phyloP scores from a whole-genome alignment of 2,797 vertebrate species.

The Lepus oiostolus region DNA sequence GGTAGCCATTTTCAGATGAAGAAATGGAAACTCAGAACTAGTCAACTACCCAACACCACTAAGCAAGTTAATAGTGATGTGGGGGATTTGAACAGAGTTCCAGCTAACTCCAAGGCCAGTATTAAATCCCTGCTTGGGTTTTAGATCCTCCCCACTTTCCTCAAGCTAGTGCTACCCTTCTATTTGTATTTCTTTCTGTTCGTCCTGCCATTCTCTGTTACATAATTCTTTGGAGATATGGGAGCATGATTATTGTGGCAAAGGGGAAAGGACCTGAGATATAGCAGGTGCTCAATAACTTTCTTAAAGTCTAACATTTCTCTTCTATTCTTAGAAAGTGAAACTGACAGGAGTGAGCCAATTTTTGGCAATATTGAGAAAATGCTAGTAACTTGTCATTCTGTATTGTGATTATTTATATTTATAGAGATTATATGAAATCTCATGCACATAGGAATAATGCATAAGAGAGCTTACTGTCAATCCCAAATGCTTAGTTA shows the following conservation, averaged over 20 bases:
- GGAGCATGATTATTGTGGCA: slow-evolving; percentile 15
- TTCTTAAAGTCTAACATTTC: slow-evolving; percentile 48
- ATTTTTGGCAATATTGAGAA: slow-evolving; percentile 56
- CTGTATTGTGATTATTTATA: slow-evolving; percentile 37
- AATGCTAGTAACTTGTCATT: slow-evolving; percentile 33
- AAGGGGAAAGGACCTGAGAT: neutral
- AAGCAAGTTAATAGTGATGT: slow-evolving; percentile 51
- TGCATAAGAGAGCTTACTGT: slow-evolving; percentile 33
- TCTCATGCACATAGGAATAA: slow-evolving; percentile 7
- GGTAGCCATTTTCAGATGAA: slow-evolving; percentile 55
- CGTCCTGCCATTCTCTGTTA: neutral
- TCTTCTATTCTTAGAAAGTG: slow-evolving; percentile 62
- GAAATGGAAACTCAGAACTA: slow-evolving; percentile 48
- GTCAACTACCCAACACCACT: neutral
- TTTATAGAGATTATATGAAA: slow-evolving; percentile 44
- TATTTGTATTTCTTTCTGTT: slow-evolving; percentile 41
- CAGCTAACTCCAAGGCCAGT: slow-evolving; percentile 25
- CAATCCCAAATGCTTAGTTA: slow-evolving; percentile 53
- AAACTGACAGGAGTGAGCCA: slow-evolving; percentile 38
- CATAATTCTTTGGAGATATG: slow-evolving; percentile 10
- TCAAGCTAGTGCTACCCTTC: slow-evolving; percentile 11
- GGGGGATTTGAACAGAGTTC: slow-evolving; percentile 26
- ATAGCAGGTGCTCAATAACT: slow-evolving; percentile 41
- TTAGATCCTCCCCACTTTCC: slow-evolving; percentile 34
- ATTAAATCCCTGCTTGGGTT: slow-evolving; percentile 30